A percentile compares a stretch with the other conserved stretches of the same genome.
Evolutionary conservation across 2,113 vertebrate genomes (phyloP).

Genomic region (Neotoma lepida): DNA sequence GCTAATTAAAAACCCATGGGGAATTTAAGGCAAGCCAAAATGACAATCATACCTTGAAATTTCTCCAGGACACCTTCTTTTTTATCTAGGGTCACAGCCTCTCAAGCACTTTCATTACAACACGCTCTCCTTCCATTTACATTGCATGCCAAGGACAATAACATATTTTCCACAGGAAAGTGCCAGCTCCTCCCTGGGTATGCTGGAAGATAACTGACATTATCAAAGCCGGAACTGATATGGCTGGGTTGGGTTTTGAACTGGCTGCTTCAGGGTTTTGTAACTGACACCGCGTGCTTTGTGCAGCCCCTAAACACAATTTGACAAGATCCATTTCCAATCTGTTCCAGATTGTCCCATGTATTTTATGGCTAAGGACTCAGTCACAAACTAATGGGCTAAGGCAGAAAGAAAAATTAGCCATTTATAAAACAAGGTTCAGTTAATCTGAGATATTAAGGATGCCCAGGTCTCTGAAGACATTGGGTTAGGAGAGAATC

Average conservation of each 20-base stretch:
- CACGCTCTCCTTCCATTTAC: neutral
- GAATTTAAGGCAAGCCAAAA: slow-evolving; percentile 47
- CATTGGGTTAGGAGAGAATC: neutral
- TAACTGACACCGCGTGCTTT: slow-evolving; percentile 46
- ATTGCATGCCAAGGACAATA: neutral
- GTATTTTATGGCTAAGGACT: slow-evolving; percentile 38
- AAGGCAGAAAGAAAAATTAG: neutral
- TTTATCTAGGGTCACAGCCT: slow-evolving; percentile 1
- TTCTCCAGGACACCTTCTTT: slow-evolving; percentile 51
- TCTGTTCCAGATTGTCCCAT: slow-evolving; percentile 53
- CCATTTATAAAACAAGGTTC: neutral
- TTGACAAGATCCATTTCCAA: slow-evolving; percentile 55
- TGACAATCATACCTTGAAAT: slow-evolving; percentile 40
- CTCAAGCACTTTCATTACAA: neutral
- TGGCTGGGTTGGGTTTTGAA: slow-evolving; percentile 15
- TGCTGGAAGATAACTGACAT: slow-evolving; percentile 38
- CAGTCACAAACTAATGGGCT: slow-evolving; percentile 26
- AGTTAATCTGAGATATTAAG: neutral
- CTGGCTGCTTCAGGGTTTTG: slow-evolving; percentile 41
- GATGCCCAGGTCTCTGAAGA: neutral
- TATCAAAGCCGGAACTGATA: slow-evolving; percentile 54
- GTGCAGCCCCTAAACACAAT: slow-evolving; percentile 22
- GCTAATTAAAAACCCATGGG: slow-evolving; percentile 51
- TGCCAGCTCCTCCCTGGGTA: neutral
- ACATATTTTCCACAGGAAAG: slow-evolving; percentile 52